These are phyloP conservation scores for Dicycla oo DNA, from an alignment of 2,888 invertebrate genomes.

Conservation along the genomic window DNA sequence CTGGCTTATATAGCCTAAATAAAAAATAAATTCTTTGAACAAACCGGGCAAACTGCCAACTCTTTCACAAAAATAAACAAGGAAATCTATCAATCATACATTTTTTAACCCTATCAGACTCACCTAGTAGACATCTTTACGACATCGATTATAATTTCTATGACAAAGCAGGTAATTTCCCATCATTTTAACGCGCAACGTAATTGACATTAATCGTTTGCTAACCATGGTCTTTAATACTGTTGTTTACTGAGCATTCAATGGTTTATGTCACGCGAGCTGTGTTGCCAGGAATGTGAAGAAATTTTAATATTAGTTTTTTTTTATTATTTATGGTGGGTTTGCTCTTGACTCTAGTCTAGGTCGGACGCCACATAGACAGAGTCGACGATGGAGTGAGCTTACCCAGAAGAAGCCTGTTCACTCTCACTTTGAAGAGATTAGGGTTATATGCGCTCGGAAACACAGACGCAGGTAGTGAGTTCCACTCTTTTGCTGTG, in stretches of 20 bases:
- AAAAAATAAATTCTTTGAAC: conserved; percentile 6
- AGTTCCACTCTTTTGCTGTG: no score
- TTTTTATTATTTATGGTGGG: no score
- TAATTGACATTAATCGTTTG: conserved; percentile 49
- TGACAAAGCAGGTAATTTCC: conserved; percentile 25
- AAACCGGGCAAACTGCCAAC: conserved; percentile 8
- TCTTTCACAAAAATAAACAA: conserved; percentile 1
- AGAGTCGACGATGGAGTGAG: no score
- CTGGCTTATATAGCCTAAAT: not conserved
- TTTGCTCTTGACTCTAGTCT: no score
- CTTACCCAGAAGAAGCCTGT: no score
- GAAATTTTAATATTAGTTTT: not conserved
- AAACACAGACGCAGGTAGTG: no score
- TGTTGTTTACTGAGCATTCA: conserved; percentile 45
- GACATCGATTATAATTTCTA: conserved; percentile 13
- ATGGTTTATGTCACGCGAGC: conserved; percentile 42
- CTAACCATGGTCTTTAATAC: conserved; percentile 44
- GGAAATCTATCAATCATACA: not conserved
- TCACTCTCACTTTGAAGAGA: no score
- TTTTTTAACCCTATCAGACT: conserved; percentile 34
- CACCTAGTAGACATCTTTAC: conserved; percentile 26
- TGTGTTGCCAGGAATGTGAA: conserved; percentile 13
- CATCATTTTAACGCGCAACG: conserved; percentile 21
- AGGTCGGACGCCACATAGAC: no score
- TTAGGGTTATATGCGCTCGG: no score